Base-by-base conservation (phyloP, 1,140 invertebrate genomes). In the Pachypeltis micranthus region DNA sequence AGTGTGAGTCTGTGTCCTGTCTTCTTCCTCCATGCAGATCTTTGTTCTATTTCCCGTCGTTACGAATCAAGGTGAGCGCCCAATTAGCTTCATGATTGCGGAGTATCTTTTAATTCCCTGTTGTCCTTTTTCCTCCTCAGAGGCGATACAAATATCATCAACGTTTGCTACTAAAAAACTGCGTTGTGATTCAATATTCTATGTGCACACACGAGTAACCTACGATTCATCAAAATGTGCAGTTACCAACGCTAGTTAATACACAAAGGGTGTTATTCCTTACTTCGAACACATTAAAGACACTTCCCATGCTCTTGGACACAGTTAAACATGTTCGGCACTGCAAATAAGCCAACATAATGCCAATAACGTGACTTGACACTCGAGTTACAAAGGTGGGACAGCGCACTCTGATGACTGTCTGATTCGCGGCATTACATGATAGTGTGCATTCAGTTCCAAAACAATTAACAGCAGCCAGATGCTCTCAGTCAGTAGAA, bases 251-350 rank as follows among this genome's bases (percentile, higher is more conserved):
- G n/a, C n/a, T n/a, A n/a, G n/a, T n/a, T n/a, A n/a, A n/a, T n/a
- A n/a, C n/a, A n/a, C n/a, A n/a, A n/a, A n/a, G n/a, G n/a, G n/a
- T n/a, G n/a, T n/a, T n/a, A n/a, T 51, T 10, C 23, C 47, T 51
- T 51, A 51, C 47, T 51, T 51, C 47, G 19, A 51, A 51, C 47
- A 21, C 47, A 21, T 51, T 51, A 51, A 51, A 21, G 21, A 51
- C 47, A 21, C 47, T 51, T 51, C 47, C 47, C 47, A 51, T 21
- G 47, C 47, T 51, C 47, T 51, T 51, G 12, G 47, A 51, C 23
- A 51, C 47, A 21, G 47, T 51, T 51, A 51, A 51, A 51, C 47
- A 51, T 16, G 12, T 51, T 51, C 47, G 47, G 23, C 47, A 51
- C 47, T 51, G 47, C 47, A 51, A 51, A 10, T 10, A 39, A 10